These are phyloP conservation scores for Drosophila stalkeri DNA, from an alignment of 2,888 invertebrate genomes.

Conservation along the genomic window DNA sequence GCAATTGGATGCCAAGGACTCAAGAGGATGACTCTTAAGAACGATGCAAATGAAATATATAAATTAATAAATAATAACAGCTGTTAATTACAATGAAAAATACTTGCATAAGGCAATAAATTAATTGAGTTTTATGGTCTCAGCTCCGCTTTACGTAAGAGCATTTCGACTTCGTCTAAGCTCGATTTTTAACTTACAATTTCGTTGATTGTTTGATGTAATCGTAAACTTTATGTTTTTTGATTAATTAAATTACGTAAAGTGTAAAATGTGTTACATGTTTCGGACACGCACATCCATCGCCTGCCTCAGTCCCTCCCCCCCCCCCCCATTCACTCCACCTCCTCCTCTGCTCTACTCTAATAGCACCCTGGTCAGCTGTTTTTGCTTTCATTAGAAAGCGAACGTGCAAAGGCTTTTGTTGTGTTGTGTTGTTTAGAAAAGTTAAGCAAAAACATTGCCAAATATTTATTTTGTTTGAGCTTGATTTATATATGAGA, in stretches of 20 bases:
- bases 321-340: neutral
- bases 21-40: neutral
- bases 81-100: neutral
- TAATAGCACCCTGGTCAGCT: conserved; percentile 20
- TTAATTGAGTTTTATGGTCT: neutral
- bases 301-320: conserved; percentile 6
- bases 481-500: conserved; percentile 45
- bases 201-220: conserved; percentile 52
- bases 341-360: neutral
- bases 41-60: neutral
- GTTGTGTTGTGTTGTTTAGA: conserved; percentile 47
- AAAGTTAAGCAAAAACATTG: conserved; percentile 34
- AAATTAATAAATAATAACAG: neutral
- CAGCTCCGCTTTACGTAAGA: conserved; percentile 12
- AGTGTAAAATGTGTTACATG: conserved; percentile 62
- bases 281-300: conserved; percentile 58
- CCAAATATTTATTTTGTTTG: conserved; percentile 40
- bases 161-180: conserved; percentile 34
- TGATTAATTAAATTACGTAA: conserved; percentile 75
- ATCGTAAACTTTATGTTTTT: conserved; percentile 62
- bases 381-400: conserved; percentile 73
- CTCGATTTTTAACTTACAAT: conserved; percentile 6
- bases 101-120: neutral
- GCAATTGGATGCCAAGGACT: too few species aligned
- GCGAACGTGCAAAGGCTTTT: conserved; percentile 55